Evolutionary conservation across 2,113 vertebrate genomes (phyloP).

Genomic region (Pelecanus crispus): DNA sequence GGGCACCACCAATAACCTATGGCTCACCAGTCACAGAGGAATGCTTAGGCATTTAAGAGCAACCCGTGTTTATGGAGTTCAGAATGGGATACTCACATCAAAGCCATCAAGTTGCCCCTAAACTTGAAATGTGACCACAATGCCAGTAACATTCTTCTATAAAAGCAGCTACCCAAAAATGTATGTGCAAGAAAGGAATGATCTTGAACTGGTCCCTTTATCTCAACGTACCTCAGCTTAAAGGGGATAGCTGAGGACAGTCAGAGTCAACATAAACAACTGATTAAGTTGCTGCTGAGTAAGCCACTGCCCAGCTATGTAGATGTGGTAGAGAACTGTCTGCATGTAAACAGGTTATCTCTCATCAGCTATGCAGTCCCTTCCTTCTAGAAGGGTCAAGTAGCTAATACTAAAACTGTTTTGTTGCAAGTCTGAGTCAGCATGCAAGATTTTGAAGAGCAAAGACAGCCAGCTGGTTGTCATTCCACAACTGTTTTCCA

Average conservation of each 20-base stretch:
- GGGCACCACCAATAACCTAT: not conserved
- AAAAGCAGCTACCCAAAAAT: not conserved
- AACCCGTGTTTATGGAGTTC: not conserved
- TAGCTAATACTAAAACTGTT: not conserved
- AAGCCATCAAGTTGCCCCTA: not conserved
- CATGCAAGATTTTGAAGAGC: not conserved
- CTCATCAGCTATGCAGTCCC: not conserved
- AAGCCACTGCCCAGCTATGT: not conserved
- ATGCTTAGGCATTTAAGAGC: not conserved
- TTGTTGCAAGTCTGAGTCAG: not conserved
- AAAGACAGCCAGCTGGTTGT: not conserved
- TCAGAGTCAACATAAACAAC: not conserved
- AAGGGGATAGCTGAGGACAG: not conserved
- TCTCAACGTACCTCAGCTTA: not conserved
- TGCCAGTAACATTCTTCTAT: not conserved
- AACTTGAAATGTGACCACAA: not conserved
- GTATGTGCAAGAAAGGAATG: not conserved
- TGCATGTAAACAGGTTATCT: not conserved
- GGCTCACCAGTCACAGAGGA: not conserved
- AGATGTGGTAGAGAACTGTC: not conserved
- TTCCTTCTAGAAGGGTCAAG: not conserved
- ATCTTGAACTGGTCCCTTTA: not conserved
- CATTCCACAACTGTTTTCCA: not conserved
- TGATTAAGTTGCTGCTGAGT: conserved; percentile 3
- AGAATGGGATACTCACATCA: not conserved